These are phyloP conservation scores for Tinea trinotella DNA, from an alignment of 2,888 invertebrate genomes.

Conservation along the genomic window DNA sequence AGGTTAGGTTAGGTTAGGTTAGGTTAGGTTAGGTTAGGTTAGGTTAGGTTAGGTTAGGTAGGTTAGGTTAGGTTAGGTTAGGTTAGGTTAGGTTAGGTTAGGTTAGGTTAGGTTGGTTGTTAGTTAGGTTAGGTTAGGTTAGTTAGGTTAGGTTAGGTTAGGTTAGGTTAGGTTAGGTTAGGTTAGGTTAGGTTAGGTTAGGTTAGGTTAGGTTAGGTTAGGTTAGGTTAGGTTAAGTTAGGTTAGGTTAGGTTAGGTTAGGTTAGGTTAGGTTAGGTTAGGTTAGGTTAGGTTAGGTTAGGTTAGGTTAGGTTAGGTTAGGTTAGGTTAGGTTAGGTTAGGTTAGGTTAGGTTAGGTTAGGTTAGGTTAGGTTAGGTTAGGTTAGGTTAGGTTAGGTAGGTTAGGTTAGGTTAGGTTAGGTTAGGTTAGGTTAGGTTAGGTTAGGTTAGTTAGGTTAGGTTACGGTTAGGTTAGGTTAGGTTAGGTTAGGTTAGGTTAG, in stretches of 20 bases:
- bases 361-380: neutral
- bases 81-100: neutral
- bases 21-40: neutral
- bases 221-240: neutral
- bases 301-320: neutral
- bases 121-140: neutral
- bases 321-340: neutral
- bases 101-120: neutral
- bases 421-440: slow-evolving; percentile 10
- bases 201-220: neutral
- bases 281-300: neutral
- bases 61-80: neutral
- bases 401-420: no score
- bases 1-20: neutral
- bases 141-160: neutral
- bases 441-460: slow-evolving; percentile 13
- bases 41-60: no score
- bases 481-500: slow-evolving; percentile 29
- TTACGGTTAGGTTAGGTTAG: slow-evolving; percentile 26
- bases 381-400: neutral
- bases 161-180: neutral
- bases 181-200: neutral
- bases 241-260: neutral
- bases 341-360: neutral
- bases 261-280: neutral